Conservation (phyloP, 2,888 invertebrate species). For the Pandemis cinnamomeana region DNA sequence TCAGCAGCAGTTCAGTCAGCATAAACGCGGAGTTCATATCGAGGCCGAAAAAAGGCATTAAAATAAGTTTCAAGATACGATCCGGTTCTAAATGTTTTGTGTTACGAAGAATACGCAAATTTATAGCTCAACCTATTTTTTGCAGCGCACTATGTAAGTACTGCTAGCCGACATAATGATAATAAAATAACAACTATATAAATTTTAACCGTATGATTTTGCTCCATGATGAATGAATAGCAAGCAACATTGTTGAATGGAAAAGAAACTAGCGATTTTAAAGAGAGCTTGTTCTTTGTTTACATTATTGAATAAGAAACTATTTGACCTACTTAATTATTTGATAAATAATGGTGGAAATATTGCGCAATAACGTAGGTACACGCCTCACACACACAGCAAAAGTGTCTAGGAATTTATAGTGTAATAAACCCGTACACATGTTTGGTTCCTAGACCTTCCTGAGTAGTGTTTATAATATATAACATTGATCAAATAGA, state of each 20-base stretch:
- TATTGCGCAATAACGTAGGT: conserved; percentile 15
- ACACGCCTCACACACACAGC: background rate
- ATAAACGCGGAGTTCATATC: background rate
- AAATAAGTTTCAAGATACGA: background rate
- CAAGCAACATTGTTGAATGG: conserved; percentile 10
- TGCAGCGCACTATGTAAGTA: background rate
- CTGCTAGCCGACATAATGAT: background rate
- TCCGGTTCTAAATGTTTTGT: background rate
- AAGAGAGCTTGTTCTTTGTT: conserved; percentile 28
- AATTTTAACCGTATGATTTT: background rate
- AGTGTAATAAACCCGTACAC: too few relatives aligned
- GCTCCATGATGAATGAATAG: conserved; percentile 15
- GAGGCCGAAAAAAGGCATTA: too few relatives aligned
- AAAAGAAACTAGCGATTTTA: conserved; percentile 31
- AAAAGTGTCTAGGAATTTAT: background rate
- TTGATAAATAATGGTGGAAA: conserved; percentile 1
- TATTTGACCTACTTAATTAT: background rate
- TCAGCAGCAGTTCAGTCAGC: conserved; percentile 1
- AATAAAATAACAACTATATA: background rate
- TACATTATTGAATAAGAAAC: conserved; percentile 1
- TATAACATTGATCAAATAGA: background rate
- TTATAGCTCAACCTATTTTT: background rate
- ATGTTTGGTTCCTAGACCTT: background rate
- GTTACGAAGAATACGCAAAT: background rate
- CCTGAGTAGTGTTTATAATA: background rate